Conservation (phyloP, 2,797 vertebrate species). For the Cynodonichthys magdalenae region DNA sequence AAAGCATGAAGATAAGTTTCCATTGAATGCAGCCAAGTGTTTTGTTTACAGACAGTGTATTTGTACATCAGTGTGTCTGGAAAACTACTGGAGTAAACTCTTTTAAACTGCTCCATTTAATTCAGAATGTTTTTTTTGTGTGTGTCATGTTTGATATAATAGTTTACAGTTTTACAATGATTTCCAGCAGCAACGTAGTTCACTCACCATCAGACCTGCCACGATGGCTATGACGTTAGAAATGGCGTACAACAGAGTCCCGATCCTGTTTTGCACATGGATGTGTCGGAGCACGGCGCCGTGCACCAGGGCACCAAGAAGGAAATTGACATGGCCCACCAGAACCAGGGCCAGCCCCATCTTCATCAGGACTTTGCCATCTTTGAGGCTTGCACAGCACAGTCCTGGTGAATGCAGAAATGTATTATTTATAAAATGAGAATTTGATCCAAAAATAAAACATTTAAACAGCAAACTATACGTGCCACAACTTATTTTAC, state of each 20-base stretch:
- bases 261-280: slow-evolving; percentile 44
- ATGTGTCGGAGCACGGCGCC: slow-evolving; percentile 88
- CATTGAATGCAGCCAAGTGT: too few species aligned
- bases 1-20: too few species aligned
- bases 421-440: background rate
- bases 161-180: too few species aligned
- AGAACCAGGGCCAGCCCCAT: slow-evolving; percentile 90
- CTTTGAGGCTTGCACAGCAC: slow-evolving; percentile 82
- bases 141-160: too few species aligned
- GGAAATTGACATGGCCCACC: slow-evolving; percentile 90
- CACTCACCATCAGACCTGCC: slow-evolving; percentile 86
- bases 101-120: too few species aligned
- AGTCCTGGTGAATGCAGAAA: slow-evolving; percentile 63
- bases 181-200: background rate
- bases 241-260: slow-evolving; percentile 82
- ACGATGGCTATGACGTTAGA: slow-evolving; percentile 84
- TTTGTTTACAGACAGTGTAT: too few species aligned
- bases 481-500: too few species aligned
- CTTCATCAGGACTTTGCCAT: slow-evolving; percentile 90
- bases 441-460: too few species aligned
- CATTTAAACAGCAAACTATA: too few species aligned
- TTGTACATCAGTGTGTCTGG: too few species aligned
- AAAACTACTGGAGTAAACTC: too few species aligned
- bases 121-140: too few species aligned
- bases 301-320: slow-evolving; percentile 84